A percentile compares a stretch with the other conserved stretches of the same genome.
Evolutionary conservation across 2,113 vertebrate genomes (phyloP).

Genomic region (Phycodurus eques): DNA sequence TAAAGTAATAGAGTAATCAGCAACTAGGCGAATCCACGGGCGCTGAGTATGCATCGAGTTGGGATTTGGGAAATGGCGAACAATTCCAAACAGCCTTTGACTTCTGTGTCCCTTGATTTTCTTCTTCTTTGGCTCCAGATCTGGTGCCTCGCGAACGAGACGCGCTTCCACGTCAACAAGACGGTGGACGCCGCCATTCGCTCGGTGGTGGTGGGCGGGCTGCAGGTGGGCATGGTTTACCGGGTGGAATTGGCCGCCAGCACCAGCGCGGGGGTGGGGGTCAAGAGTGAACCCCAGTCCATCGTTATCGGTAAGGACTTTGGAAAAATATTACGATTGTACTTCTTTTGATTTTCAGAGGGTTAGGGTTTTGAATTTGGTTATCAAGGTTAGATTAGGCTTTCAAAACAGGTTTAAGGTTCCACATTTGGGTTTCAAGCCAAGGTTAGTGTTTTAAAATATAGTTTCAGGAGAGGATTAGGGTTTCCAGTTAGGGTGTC

Average conservation of each 20-base stretch:
- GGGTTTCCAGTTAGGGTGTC: too few species aligned
- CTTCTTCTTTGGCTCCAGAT: constrained; percentile 75
- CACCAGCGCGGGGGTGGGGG: constrained; percentile 91
- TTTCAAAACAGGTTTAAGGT: too few species aligned
- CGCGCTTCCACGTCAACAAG: constrained; percentile 96
- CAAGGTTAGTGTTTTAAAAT: too few species aligned
- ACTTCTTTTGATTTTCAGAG: not conserved
- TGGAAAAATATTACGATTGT: not conserved
- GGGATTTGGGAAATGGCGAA: too few species aligned
- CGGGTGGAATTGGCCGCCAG: constrained; percentile 94
- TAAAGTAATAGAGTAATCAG: too few species aligned
- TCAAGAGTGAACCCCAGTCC: constrained; percentile 91
- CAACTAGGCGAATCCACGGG: too few species aligned
- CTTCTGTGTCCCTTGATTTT: not conserved
- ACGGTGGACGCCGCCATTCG: constrained; percentile 96
- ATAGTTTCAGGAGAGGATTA: too few species aligned
- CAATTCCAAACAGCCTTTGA: not conserved
- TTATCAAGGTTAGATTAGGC: too few species aligned
- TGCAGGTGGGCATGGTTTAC: constrained; percentile 91
- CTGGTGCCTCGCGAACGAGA: constrained; percentile 98
- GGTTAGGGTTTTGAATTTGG: too few species aligned
- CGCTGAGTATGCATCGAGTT: too few species aligned
- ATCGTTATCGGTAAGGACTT: constrained; percentile 86
- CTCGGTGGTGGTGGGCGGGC: constrained; percentile 93
- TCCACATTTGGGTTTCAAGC: too few species aligned